phyloP scores from a whole-genome alignment of 2,888 invertebrate genomes.

The Dinocampus coccinellae region DNA sequence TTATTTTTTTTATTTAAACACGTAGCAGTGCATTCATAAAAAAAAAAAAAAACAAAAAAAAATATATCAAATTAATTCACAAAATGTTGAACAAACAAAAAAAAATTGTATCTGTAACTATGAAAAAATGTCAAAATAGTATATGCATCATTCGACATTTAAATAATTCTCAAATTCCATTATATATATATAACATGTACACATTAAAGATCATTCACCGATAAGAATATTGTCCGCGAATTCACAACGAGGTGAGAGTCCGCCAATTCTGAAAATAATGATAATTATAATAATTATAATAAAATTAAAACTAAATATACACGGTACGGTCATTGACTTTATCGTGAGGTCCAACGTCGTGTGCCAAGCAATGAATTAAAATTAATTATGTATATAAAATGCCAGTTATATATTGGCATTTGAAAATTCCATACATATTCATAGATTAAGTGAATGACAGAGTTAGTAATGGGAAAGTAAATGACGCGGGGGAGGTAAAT shows the following conservation, averaged over 20 bases:
- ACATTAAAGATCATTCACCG: constrained; percentile 27
- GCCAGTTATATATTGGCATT: not conserved
- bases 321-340: constrained; percentile 8
- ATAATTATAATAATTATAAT: not conserved
- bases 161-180: no score
- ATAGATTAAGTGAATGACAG: not conserved
- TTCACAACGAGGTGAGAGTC: not conserved
- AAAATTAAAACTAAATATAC: not conserved
- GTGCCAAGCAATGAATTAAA: not conserved
- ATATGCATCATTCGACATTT: no score
- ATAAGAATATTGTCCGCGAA: constrained; percentile 18
- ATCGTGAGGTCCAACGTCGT: not conserved
- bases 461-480: not conserved
- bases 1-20: no score
- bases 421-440: constrained; percentile 3
- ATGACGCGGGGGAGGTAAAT: not conserved
- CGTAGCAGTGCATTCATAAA: no score
- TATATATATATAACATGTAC: not conserved
- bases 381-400: constrained; percentile 1
- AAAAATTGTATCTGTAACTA: no score
- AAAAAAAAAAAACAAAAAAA: no score
- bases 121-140: no score
- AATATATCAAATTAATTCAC: no score
- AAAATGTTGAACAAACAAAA: no score
- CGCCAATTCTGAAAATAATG: not conserved